phyloP scores from a whole-genome alignment of 2,797 vertebrate species.

The Pygocentrus nattereri region DNA sequence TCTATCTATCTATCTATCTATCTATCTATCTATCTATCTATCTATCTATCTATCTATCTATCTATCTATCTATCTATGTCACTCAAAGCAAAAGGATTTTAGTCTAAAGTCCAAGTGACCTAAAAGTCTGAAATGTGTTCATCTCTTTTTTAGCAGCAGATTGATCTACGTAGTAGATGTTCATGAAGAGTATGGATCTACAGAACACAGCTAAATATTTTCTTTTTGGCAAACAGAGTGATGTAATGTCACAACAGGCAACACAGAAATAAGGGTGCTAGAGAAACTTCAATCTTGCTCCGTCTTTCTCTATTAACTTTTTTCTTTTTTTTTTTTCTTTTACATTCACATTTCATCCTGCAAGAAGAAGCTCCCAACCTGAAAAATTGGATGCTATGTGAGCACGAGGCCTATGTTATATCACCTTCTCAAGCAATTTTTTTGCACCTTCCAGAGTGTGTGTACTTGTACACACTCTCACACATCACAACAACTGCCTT shows the following conservation, averaged over 20 bases:
- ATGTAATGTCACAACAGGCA: slow-evolving; percentile 4
- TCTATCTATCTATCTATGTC: no score
- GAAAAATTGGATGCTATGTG: slow-evolving; percentile 30
- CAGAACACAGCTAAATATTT: background rate
- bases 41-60: no score
- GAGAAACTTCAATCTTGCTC: background rate
- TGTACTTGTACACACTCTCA: background rate
- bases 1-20: no score
- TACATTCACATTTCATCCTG: slow-evolving; percentile 23
- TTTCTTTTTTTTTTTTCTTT: background rate
- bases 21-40: no score
- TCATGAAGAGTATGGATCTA: background rate
- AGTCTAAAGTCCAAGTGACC: no score
- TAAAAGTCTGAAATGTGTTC: no score
- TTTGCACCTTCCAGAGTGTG: background rate
- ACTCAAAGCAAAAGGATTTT: no score
- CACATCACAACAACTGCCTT: background rate
- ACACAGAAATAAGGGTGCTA: background rate
- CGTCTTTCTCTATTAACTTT: slow-evolving; percentile 7
- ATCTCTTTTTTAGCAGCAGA: no score
- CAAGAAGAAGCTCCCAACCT: slow-evolving; percentile 6
- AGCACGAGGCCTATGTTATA: slow-evolving; percentile 18
- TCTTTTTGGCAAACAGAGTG: background rate
- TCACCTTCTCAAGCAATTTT: slow-evolving; percentile 22
- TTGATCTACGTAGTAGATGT: no score